Evolutionary conservation across 2,797 vertebrate species (phyloP).

Genomic region (Schizopygopsis malacanthus): DNA sequence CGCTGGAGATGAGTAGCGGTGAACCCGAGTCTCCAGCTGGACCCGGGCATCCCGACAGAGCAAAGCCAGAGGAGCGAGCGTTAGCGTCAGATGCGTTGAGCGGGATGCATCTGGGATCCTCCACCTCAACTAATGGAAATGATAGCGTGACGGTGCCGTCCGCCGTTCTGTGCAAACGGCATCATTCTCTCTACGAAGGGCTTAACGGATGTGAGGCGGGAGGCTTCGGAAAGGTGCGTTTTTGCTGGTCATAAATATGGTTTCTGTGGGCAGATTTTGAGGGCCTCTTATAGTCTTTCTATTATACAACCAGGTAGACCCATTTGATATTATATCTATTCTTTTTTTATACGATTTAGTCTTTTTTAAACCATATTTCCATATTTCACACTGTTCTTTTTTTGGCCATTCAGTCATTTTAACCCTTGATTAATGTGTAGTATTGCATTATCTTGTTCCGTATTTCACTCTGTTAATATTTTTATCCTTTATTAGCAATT

Average conservation of each 20-base stretch:
- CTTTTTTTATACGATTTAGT: background rate
- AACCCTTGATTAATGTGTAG: background rate
- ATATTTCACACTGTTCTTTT: background rate
- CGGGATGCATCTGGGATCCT: slow-evolving; percentile 50
- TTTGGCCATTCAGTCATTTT: background rate
- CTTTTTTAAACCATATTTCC: background rate
- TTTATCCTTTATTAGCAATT: background rate
- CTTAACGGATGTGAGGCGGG: slow-evolving; percentile 76
- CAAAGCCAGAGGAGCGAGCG: slow-evolving; percentile 60
- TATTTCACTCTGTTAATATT: background rate
- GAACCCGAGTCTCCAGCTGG: slow-evolving; percentile 58
- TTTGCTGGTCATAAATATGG: too few species aligned
- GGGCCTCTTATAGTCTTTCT: background rate
- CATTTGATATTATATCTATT: background rate
- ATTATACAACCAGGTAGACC: background rate
- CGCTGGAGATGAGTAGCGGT: slow-evolving; percentile 65
- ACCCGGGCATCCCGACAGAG: slow-evolving; percentile 62
- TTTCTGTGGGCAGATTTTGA: background rate
- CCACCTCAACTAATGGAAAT: slow-evolving; percentile 47
- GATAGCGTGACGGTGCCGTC: slow-evolving; percentile 55
- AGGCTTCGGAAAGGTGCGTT: slow-evolving; percentile 75
- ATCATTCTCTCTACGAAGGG: slow-evolving; percentile 79
- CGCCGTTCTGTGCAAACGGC: slow-evolving; percentile 75
- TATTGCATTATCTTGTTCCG: background rate
- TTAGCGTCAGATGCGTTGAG: slow-evolving; percentile 50